phyloP scores from a whole-genome alignment of 2,113 vertebrate genomes.

The Coptodon rendalli region DNA sequence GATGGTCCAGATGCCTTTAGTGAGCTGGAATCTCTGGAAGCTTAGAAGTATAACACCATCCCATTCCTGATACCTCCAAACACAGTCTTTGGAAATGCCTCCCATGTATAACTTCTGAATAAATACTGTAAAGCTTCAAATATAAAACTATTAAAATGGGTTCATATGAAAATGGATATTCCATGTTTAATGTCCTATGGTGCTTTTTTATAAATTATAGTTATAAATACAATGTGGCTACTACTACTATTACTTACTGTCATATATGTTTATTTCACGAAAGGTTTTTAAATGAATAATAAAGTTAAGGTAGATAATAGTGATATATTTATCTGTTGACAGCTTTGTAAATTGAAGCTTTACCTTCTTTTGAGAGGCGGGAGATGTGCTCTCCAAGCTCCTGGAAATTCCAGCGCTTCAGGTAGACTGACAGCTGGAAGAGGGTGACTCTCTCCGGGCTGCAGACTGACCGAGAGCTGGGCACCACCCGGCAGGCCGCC shows the following conservation, averaged over 20 bases:
- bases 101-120: not conserved
- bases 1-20: conserved; percentile 20
- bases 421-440: conserved; percentile 85
- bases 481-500: conserved; percentile 66
- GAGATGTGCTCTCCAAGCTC: conserved; percentile 85
- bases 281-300: not conserved
- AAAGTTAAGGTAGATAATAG: not conserved
- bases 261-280: accelerated
- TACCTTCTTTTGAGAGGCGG: conserved; percentile 87
- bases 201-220: not conserved
- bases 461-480: not conserved
- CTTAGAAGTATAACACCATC: not conserved
- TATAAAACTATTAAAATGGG: not conserved
- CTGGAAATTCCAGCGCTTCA: conserved; percentile 73
- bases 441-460: conserved; percentile 71
- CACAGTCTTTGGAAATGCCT: not conserved
- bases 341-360: not conserved
- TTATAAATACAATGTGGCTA: not conserved
- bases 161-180: not conserved
- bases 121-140: not conserved
- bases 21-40: conserved; percentile 11
- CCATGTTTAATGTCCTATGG: not conserved
- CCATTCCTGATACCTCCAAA: not conserved
- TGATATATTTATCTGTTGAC: not conserved
- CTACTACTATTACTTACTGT: not conserved